Evolutionary conservation across 1,140 invertebrate genomes (phyloP).

Genomic region (Drosophila pallidifrons): DNA sequence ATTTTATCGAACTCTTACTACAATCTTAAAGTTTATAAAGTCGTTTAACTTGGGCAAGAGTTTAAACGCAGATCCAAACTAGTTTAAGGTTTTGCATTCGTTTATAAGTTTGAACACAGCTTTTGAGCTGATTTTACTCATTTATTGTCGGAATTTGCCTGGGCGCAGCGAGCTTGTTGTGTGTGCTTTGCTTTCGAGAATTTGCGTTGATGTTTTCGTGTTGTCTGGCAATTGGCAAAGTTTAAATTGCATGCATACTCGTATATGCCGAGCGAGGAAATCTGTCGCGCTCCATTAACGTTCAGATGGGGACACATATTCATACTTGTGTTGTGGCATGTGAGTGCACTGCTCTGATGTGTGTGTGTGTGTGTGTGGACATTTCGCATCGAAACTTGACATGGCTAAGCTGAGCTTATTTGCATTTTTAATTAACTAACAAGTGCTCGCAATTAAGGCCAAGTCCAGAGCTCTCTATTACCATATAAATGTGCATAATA

Average conservation of each 20-base stretch:
- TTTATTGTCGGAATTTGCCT: not conserved
- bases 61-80: not conserved
- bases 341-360: not conserved
- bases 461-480: constrained; percentile 35
- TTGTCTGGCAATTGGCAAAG: constrained; percentile 44
- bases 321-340: not conserved
- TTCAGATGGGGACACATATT: constrained; percentile 8
- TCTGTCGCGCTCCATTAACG: constrained; percentile 62
- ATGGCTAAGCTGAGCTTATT: constrained; percentile 45
- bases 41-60: too few relatives aligned
- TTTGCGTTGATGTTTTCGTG: constrained; percentile 21
- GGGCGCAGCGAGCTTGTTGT: not conserved
- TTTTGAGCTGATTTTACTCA: constrained; percentile 9
- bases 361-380: not conserved
- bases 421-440: constrained; percentile 72
- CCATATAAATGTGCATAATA: constrained; percentile 41
- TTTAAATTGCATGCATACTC: constrained; percentile 41
- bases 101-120: constrained; percentile 10
- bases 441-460: constrained; percentile 63
- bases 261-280: constrained; percentile 21
- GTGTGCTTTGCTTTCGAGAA: constrained; percentile 26
- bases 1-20: too few relatives aligned
- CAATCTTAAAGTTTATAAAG: too few relatives aligned
- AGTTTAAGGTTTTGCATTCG: constrained; percentile 1
- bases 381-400: constrained; percentile 25